Base-by-base conservation (phyloP, 1,140 invertebrate genomes). In the Brachystomella parvula region DNA sequence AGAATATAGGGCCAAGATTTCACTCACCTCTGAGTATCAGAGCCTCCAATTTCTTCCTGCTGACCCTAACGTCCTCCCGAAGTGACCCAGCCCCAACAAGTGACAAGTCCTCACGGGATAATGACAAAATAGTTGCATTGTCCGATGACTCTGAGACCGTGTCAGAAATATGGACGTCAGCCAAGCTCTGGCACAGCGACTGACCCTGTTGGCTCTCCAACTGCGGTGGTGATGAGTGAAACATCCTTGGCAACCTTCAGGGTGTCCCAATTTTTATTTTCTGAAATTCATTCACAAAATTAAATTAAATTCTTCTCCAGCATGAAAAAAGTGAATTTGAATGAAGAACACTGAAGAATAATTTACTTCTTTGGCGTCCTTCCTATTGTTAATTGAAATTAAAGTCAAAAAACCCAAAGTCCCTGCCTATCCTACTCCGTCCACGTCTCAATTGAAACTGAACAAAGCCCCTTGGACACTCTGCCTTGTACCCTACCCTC, bases 101-200 rank as follows among this genome's bases (percentile, higher is more conserved):
- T 12, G 62, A 64, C 47, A 73, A 63, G 39, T 73, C 71, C 35
- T 70, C 66, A 15, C 67, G 21, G 28, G 71, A 73, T 19, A 73
- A 59, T n/a, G 69, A 71, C 49, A 70, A 49, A 2, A 73, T 32
- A n/a, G 71, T 73, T 19, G 71, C 71, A 69, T 73, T 73, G 65
- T 73, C 71, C 53, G 71, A 73, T 1, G 68, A 73, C 33, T 73
- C 71, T 15, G 71, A 73, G 17, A 73, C 62, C 15, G 71, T 71
- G 63, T 73, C 71, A 17, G 71, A 73, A 39, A 65, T 49, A 24
- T 69, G 30, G 44, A 47, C 30, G 15, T 53, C 49, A 6, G 49
- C 12, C 9, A 53, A 53, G 49, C 21, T 26, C 24, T 24, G 49
- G 49, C 12, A 6, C 15, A 53, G 15, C 19, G 6, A 6, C 35